Conservation (phyloP, 2,113 vertebrate species). For the Diphyllodes magnificus region DNA sequence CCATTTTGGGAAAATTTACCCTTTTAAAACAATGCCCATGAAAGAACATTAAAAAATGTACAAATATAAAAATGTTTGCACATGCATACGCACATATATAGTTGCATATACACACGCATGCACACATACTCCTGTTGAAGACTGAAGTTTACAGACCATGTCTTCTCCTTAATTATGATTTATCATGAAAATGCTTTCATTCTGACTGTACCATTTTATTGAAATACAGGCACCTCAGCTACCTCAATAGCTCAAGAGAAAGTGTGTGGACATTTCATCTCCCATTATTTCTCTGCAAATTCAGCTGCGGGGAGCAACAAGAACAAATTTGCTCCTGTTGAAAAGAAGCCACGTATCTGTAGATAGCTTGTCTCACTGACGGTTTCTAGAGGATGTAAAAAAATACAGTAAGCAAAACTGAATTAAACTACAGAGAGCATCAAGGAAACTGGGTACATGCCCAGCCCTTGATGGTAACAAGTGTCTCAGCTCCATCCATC, state of each 20-base stretch:
- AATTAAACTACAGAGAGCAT: not conserved
- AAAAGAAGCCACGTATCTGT: not conserved
- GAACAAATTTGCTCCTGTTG: not conserved
- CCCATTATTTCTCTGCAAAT: not conserved
- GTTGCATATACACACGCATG: not conserved
- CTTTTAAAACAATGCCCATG: not conserved
- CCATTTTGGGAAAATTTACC: not conserved
- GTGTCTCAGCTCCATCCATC: not conserved
- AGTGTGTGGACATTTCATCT: not conserved
- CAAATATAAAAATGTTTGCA: not conserved
- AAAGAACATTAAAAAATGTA: not conserved
- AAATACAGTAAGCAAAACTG: not conserved
- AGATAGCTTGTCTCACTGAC: not conserved
- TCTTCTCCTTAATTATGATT: not conserved
- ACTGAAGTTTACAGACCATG: not conserved
- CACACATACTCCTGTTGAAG: not conserved
- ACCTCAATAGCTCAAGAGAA: not conserved
- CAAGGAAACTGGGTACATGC: not conserved
- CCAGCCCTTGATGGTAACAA: not conserved
- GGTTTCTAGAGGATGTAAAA: not conserved
- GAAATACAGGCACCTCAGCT: not conserved
- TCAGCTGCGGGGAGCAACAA: not conserved
- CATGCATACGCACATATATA: rapidly evolving
- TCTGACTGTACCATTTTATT: not conserved
- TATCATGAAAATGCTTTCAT: not conserved